Conservation (phyloP, 1,140 invertebrate genomes). For the honey bee (Apis mellifera) region Amel_HAv3.1 CM009931.2:25607001-25607500, state of each 20-base stretch:
- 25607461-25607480: background rate
- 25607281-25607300: constrained; percentile 29
- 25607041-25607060: background rate
- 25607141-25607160: background rate
- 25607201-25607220: background rate
- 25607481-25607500: background rate
- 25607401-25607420: too few relatives aligned
- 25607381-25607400: too few relatives aligned
- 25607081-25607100: background rate
- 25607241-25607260: constrained; percentile 14
- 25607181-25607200: background rate
- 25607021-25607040: background rate
- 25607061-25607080: background rate
- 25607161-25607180: background rate
- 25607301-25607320: background rate
- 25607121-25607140: too few relatives aligned
- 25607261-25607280: constrained; percentile 11
- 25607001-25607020: too few relatives aligned
- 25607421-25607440: too few relatives aligned
- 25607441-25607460: background rate
- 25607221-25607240: background rate
- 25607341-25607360: too few relatives aligned
- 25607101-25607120: background rate
- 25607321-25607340: background rate
- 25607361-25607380: background rate